Percentiles rank a stretch among this genome's conserved stretches.
phyloP scores from a whole-genome alignment of 2,797 vertebrate species.

The Ambastaia sidthimunki region DNA sequence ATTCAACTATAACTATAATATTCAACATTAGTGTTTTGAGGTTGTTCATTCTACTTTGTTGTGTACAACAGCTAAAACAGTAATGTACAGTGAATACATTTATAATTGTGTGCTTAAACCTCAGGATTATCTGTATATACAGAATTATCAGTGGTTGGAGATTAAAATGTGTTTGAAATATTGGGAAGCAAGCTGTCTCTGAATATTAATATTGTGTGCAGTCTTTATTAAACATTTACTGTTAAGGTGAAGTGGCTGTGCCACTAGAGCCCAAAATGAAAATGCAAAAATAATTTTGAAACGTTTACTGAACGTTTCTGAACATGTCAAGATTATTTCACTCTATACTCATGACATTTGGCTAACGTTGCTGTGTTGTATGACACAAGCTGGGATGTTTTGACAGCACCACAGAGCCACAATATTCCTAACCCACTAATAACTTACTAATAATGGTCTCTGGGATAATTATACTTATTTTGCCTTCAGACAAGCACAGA shows the following conservation, averaged over 20 bases:
- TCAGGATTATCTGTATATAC: background rate
- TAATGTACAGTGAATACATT: background rate
- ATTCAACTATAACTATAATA: no score
- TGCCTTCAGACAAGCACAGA: no score
- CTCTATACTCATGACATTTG: background rate
- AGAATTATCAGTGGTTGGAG: background rate
- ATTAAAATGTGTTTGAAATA: background rate
- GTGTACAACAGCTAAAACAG: background rate
- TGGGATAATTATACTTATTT: background rate
- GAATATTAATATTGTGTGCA: background rate
- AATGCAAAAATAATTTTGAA: background rate
- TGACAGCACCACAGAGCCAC: no score
- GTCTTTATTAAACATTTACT: background rate
- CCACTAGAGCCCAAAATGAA: background rate
- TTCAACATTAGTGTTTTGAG: background rate
- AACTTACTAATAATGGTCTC: no score
- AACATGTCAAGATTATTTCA: background rate
- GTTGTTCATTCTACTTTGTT: background rate
- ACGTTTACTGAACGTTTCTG: background rate
- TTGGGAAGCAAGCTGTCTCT: background rate
- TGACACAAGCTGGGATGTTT: background rate
- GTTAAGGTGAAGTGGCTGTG: background rate
- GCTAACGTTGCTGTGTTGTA: background rate
- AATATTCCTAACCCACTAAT: no score
- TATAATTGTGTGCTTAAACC: background rate